Base-by-base conservation (phyloP, 1,140 invertebrate genomes). In the Hylaeus anthracinus region DNA sequence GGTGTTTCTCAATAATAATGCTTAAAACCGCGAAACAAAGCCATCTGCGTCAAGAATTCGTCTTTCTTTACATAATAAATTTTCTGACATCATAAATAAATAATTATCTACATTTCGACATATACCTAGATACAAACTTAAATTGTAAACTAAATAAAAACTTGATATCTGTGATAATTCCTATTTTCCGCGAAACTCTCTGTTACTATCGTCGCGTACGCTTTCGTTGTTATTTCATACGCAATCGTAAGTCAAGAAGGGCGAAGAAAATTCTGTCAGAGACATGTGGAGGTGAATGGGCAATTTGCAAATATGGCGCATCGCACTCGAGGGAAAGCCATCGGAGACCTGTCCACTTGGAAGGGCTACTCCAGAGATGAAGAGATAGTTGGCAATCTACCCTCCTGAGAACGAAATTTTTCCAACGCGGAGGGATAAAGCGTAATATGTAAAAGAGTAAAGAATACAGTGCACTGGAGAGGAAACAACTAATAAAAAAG, bases 371-470 rank as follows among this genome's bases (percentile, higher is more conserved):
- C 39, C 39, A 66, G 39, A 66, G 72, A 72, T 45, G 41, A 60
- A 72, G 55, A 72, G 41, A 74, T 74, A 74, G 72, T 53, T 74
- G 72, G 72, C 72, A 74, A 65, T 74, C 15, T 51, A 53, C 37
- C 26, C 60, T 65, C 60, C 55, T 39, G 37, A 64, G 5, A 41
- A 64, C 61, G 63, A 74, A 75, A 39, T 56, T 56, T 66, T 45
- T 53, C 73, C 43, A 37, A 74, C 61, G 5, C n/a, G 26, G 37
- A n/a, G 37, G 15, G 56, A 56, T 43, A 15, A 26, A 48, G 61
- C n/a, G 8, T 53, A 37, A 26, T 3, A 26, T 37, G 37, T 53
- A 51, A 73, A 41, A 48, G 64, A 9, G 15, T 41, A 26, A 9
- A 14, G 5, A 8, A 9, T 6, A 2, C 6, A 9, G 9, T 37